These are phyloP conservation scores for Lasioglossum morio DNA, from an alignment of 2,888 invertebrate species.

Conservation along the genomic window DNA sequence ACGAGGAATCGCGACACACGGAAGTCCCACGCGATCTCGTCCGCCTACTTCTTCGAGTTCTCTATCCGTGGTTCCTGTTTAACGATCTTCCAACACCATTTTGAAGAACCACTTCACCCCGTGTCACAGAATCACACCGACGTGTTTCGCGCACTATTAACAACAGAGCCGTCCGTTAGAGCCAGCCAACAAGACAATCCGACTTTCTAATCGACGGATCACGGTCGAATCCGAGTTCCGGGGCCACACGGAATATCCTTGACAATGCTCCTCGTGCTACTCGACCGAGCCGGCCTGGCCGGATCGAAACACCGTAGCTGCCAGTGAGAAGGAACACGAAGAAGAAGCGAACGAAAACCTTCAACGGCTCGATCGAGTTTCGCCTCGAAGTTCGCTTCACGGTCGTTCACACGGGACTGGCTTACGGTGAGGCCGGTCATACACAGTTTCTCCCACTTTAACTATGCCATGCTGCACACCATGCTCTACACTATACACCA, in stretches of 20 bases:
- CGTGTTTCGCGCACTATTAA: conserved; percentile 1
- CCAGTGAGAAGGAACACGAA: neutral
- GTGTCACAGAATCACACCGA: conserved; percentile 32
- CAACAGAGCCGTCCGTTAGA: neutral
- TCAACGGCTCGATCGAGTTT: conserved; percentile 53
- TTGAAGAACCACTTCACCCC: neutral
- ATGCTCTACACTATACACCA: conserved; percentile 63
- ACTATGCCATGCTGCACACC: conserved; percentile 67
- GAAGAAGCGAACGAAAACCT: conserved; percentile 42
- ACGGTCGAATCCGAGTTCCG: neutral
- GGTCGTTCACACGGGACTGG: conserved; percentile 83
- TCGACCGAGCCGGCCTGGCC: conserved; percentile 1
- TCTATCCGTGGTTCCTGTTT: neutral
- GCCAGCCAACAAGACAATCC: conserved; percentile 13
- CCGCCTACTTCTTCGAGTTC: neutral
- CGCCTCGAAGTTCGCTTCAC: conserved; percentile 72
- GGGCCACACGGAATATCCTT: neutral
- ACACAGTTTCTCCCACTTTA: conserved; percentile 76
- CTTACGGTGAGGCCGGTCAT: conserved; percentile 75
- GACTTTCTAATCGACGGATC: conserved; percentile 11
- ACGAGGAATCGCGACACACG: conserved; percentile 24
- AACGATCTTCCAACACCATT: neutral
- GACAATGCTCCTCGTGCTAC: neutral
- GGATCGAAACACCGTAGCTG: neutral
- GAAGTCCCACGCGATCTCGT: neutral